Base-by-base conservation (phyloP, 2,113 vertebrate species). In the Perca fluviatilis region DNA sequence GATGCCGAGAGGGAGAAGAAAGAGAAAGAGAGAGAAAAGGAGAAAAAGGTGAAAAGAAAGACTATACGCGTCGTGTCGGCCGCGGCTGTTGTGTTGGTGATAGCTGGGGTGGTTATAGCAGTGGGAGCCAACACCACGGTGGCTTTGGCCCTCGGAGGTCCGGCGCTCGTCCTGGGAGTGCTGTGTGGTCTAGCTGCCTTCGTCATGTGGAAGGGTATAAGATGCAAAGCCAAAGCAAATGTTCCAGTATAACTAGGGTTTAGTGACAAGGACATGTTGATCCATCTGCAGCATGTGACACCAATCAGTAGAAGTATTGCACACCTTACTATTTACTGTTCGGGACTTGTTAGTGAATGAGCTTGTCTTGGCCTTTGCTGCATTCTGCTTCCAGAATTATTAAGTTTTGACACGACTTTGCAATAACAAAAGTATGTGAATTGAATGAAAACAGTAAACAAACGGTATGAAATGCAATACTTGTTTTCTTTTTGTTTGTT, bases 131-230 rank as follows among this genome's bases (percentile, higher is more conserved):
- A 87, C 56, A 81, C 80, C 43, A 82, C 80, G 0, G 93, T 94
- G 77, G 93, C 93, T 23, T 62, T 93, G 86, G 90, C 93, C 51
- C 86, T 94, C 0, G 93, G 93, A n/a, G 90, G 86, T 14, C 93
- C 93, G 12, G 72, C 74, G 15, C 91, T 94, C 2, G 2, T 93
- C 53, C 51, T 91, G 58, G 93, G 90, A 14, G 43, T 92, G 1
- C 33, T 92, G 8, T 91, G 89, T 30, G 91, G 92, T 13, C 8
- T 93, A 51, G 72, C 85, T 71, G 90, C 93, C 18, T 56, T 94
- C 36, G 74, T 36, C 18, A 74, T 93, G 43, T 94, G 93, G 93
- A 94, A 93, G 77, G 87, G 74, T 19, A 57, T 84, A 21, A 80
- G 67, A 63, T 93, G 93, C 67, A 94, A 88, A 74, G 16, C 69